Evolutionary conservation across 2,113 vertebrate species (phyloP).

Genomic region (Hemiprocne comata): DNA sequence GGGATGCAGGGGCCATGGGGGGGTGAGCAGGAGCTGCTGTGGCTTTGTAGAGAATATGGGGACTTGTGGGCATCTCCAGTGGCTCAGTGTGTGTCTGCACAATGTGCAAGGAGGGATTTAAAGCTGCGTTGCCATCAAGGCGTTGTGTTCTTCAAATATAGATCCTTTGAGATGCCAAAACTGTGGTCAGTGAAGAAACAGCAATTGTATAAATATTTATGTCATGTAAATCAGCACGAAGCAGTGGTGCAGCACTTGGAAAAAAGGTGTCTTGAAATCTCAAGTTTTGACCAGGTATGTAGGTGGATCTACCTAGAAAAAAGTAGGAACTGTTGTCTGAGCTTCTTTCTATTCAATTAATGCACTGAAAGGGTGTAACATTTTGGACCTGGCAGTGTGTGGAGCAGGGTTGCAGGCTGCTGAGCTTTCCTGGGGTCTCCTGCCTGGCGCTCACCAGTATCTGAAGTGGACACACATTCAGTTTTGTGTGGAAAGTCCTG

Average conservation of each 20-base stretch:
- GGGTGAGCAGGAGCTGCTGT: not conserved
- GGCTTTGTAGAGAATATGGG: not conserved
- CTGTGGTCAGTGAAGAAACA: not conserved
- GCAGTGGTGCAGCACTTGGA: not conserved
- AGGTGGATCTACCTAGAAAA: not conserved
- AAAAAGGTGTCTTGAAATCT: not conserved
- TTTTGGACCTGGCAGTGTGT: not conserved
- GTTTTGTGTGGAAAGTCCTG: not conserved
- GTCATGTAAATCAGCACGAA: not conserved
- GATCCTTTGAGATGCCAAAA: not conserved
- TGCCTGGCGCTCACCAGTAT: rapidly evolving
- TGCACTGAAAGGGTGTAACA: rapidly evolving
- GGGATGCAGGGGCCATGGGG: not conserved
- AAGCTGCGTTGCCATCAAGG: not conserved
- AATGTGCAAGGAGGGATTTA: not conserved
- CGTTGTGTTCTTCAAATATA: conserved; percentile 15
- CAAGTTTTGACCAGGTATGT: not conserved
- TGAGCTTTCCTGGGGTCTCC: not conserved
- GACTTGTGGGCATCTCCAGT: not conserved
- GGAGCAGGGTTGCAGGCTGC: not conserved
- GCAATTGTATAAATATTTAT: conserved; percentile 19
- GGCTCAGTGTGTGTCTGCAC: rapidly evolving
- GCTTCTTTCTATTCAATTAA: not conserved
- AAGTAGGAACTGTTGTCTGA: not conserved
- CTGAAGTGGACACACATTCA: rapidly evolving